Evolutionary conservation across 2,113 vertebrate species (phyloP).

Genomic region (Hippocampus guttulatus): DNA sequence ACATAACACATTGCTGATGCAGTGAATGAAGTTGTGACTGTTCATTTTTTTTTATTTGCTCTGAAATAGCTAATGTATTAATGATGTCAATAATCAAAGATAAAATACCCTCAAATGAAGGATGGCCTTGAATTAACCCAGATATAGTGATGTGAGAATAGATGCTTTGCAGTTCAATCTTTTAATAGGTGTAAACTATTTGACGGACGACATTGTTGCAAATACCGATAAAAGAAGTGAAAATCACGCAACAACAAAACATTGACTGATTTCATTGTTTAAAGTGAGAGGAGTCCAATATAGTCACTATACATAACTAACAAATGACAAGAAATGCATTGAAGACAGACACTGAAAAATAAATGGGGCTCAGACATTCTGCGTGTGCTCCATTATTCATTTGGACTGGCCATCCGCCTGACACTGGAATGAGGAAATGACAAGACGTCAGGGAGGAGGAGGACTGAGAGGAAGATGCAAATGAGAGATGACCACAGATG

Average conservation of each 20-base stretch:
- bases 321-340: constrained; percentile 9
- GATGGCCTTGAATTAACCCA: background rate
- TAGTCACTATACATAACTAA: background rate
- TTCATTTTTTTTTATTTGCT: background rate
- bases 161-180: background rate
- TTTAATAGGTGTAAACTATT: background rate
- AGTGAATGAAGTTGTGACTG: background rate
- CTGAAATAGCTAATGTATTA: background rate
- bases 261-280: background rate
- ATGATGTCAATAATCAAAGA: background rate
- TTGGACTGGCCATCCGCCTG: constrained; percentile 27
- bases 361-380: constrained; percentile 8
- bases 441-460: constrained; percentile 41
- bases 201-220: no score
- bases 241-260: no score
- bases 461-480: constrained; percentile 22
- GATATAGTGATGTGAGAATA: background rate
- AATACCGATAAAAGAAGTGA: no score
- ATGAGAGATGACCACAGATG: constrained; percentile 7
- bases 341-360: constrained; percentile 18
- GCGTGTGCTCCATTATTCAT: constrained; percentile 56
- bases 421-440: constrained; percentile 37
- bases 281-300: background rate
- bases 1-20: background rate
- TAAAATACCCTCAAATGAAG: background rate